A percentile compares a stretch with the other conserved stretches of the same genome.
phyloP scores from a whole-genome alignment of 1,140 invertebrate genomes.

The Eriosoma lanigerum region DNA sequence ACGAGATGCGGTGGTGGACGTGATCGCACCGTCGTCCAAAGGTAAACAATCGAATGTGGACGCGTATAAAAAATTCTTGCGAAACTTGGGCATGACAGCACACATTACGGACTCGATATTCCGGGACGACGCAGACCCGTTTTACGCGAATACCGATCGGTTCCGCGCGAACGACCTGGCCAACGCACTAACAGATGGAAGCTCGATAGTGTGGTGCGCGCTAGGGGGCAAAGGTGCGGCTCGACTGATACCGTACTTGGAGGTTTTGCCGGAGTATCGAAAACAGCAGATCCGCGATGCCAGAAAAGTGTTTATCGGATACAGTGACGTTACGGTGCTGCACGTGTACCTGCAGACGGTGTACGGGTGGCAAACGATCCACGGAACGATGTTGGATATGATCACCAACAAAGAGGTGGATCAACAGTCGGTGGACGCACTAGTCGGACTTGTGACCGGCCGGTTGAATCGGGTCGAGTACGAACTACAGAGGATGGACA shows the following conservation, averaged over 20 bases:
- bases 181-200: background rate
- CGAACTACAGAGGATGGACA: background rate
- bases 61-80: background rate
- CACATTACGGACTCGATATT: background rate
- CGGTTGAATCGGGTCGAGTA: background rate
- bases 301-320: background rate
- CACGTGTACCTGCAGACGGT: background rate
- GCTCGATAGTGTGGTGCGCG: background rate
- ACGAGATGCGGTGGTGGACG: background rate
- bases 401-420: background rate
- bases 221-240: background rate
- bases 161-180: background rate
- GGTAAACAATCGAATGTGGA: background rate
- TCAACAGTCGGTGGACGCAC: background rate
- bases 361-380: background rate
- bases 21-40: background rate
- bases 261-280: background rate
- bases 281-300: background rate
- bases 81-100: background rate
- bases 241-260: conserved; percentile 3
- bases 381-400: background rate
- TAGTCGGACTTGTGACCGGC: background rate
- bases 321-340: background rate
- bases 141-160: conserved; percentile 24
- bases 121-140: background rate